These are phyloP conservation scores for Crematogaster levior DNA, from an alignment of 2,888 invertebrate genomes.

Conservation along the genomic window DNA sequence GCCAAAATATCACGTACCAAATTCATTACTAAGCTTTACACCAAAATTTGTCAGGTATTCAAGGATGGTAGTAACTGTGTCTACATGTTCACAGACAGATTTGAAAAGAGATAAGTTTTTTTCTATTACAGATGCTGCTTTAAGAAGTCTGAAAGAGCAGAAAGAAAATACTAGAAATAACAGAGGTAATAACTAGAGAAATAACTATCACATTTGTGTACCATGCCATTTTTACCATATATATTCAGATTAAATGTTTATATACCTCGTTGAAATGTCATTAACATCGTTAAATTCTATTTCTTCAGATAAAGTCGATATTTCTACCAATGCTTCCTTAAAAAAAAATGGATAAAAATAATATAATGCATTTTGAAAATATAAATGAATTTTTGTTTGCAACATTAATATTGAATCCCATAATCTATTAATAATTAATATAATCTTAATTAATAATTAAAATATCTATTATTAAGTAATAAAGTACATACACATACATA, in stretches of 20 bases:
- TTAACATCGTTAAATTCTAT: background rate
- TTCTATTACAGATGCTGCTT: background rate
- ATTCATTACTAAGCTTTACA: background rate
- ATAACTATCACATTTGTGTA: too few species aligned
- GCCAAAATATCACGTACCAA: background rate
- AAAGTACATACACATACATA: background rate
- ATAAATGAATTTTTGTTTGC: background rate
- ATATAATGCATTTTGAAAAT: background rate
- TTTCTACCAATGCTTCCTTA: background rate
- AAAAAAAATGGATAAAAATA: background rate
- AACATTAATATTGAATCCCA: background rate
- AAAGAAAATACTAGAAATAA: too few species aligned
- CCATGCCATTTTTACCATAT: background rate
- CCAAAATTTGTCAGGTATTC: background rate
- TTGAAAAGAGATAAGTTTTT: slow-evolving; percentile 14
- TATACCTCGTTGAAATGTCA: slow-evolving; percentile 10
- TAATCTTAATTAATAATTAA: too few species aligned
- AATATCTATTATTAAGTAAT: too few species aligned
- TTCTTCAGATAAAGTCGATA: background rate
- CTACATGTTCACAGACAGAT: background rate
- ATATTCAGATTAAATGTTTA: background rate
- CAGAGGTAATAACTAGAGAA: too few species aligned
- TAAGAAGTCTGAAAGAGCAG: background rate
- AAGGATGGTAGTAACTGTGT: background rate
- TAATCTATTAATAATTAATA: background rate